These are phyloP conservation scores for Petrocephalus zakoni DNA, from an alignment of 2,113 vertebrate genomes.

Conservation along the genomic window DNA sequence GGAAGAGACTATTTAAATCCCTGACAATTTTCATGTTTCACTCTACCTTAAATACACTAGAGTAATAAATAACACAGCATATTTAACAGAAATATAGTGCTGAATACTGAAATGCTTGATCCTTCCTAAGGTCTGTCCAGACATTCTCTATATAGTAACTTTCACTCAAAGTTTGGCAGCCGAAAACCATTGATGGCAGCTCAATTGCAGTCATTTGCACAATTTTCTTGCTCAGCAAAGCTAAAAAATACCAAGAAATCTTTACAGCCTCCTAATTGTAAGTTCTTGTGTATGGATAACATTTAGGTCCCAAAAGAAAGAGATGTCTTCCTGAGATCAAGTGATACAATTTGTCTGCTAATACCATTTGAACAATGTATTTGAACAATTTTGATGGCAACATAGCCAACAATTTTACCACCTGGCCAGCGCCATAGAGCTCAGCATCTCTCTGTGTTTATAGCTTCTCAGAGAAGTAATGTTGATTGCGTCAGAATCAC, in stretches of 20 bases:
- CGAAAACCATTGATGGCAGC: neutral
- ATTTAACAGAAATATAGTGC: neutral
- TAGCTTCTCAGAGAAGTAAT: neutral
- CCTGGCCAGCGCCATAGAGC: neutral
- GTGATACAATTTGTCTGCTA: neutral
- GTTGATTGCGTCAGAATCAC: neutral
- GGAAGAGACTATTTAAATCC: neutral
- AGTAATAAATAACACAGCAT: neutral
- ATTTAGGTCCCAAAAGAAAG: neutral
- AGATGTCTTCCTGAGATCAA: neutral
- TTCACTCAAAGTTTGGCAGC: neutral
- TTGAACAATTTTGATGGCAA: neutral
- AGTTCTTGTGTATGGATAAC: neutral
- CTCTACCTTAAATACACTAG: neutral
- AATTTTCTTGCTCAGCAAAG: neutral
- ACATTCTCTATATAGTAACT: neutral
- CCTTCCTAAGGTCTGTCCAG: neutral
- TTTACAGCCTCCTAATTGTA: neutral
- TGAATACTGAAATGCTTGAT: neutral
- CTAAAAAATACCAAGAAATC: neutral
- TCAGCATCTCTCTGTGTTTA: neutral
- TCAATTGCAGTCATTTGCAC: neutral
- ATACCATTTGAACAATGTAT: neutral
- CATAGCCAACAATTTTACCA: neutral
- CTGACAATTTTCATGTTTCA: neutral